These are phyloP conservation scores for Bergia sp. DNA, from an alignment of 92 coral and sea anemone species.

Conservation along the genomic window DNA sequence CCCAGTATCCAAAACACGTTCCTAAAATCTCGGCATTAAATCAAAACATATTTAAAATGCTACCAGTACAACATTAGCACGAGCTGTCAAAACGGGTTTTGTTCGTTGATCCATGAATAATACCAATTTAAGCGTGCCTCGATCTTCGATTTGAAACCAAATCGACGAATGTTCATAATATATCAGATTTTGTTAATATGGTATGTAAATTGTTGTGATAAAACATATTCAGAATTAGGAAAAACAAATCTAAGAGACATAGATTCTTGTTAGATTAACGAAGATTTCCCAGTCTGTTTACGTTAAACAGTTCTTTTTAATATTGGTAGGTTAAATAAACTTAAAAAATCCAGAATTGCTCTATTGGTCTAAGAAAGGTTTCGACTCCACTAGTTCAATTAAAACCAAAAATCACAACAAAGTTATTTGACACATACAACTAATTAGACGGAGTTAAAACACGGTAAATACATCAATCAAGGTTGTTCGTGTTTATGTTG, in stretches of 20 bases:
- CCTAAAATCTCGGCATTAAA: not conserved
- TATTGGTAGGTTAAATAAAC: not conserved
- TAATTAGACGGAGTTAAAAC: not conserved
- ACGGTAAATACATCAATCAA: constrained; percentile 15
- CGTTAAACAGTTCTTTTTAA: not conserved
- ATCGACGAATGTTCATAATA: not conserved
- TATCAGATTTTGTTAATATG: not conserved
- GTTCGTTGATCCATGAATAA: not conserved
- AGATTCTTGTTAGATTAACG: not conserved
- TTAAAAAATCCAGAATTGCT: not conserved
- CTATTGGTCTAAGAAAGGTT: not conserved
- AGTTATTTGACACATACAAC: not conserved
- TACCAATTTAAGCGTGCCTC: not conserved
- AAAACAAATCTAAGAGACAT: not conserved
- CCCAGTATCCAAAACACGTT: not conserved
- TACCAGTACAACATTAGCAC: not conserved
- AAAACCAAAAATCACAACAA: not conserved
- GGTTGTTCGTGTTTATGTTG: constrained; percentile 27
- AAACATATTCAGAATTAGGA: not conserved
- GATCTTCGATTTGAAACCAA: not conserved
- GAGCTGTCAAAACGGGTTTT: not conserved
- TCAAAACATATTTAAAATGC: not conserved
- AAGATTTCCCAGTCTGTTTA: constrained; percentile 2
- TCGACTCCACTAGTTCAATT: not conserved
- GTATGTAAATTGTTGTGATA: not conserved